Base-by-base conservation (phyloP, 2,113 vertebrate species). In the Anolis sagrei region DNA sequence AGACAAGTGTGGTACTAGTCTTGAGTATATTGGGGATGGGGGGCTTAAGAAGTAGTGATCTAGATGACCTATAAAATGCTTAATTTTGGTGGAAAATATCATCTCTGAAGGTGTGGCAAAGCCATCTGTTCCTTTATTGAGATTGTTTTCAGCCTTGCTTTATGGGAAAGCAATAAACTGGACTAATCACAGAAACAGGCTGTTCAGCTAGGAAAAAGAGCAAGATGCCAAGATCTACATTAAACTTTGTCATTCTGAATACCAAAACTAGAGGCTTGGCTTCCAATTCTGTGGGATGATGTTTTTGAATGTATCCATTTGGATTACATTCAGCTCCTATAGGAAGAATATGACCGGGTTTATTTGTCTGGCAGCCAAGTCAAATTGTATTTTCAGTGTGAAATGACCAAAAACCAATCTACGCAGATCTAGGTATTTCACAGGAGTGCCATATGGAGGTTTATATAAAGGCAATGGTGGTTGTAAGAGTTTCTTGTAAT, bases 281-380 rank as follows among this genome's bases (percentile, higher is more conserved):
- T 89, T 92, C 90, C 74, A 83, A 44, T 94, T 90, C 95, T 94
- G 94, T 92, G 83, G 81, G 87, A 58, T 74, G 93, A 79, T 81
- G 88, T 91, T 84, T 94, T 91, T 86, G 32, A 91, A 92, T 93
- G 92, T 95, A 95, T 92, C 89, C 90, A 93, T 93, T 94, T 95
- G 95, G 93, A 92, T 73, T 49, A 54, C 92, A 84, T 92, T 88
- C 94, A 93, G 84, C 79, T 94, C 81, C 89, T 92, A 69, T 89
- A 94, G 93, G 89, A 91, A 83, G 81, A 93, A 92, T 90, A 86
- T 93, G 94, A 95, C 94, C 94, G 92, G 95, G 95, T 94, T 95
- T 90, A 91, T 94, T 94, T 91, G 92, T 92, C 93, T 92, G 92
- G 94, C 93, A 93, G 95, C 95, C 94, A 96, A 95, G 89, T 88